Base-by-base conservation (phyloP, 2,113 vertebrate species). In the Entomyzon cyanotis region DNA sequence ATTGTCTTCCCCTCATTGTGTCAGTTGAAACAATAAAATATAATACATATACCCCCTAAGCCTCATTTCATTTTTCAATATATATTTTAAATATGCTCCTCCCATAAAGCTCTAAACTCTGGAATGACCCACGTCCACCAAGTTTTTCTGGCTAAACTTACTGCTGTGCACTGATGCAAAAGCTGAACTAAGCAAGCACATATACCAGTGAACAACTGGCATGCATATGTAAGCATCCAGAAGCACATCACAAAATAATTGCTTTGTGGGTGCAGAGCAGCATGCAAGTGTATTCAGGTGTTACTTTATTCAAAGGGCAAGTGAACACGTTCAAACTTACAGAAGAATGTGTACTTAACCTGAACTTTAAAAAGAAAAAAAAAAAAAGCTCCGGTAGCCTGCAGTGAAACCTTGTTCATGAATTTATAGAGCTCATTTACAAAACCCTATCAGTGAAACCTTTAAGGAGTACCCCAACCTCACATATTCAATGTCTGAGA, bases 221-320 rank as follows among this genome's bases (percentile, higher is more conserved):
- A 90, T 71, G 69, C 39, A 42, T 65, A 79, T 4, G 12, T 71
- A 93, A 91, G 67, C 44, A 77, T 23, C 37, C 71, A 86, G 55
- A 75, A 89, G 81, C 35, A 80, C 58, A 83, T 60, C 75, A 83
- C 50, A 84, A 56, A 73, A 73, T 10, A 41, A 92, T 27, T 70
- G 46, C 30, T 59, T 63, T 77, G 75, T 63, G 79, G 41, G 49
- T 71, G 41, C 67, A 93, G 42, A 80, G 28, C 42, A 90, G 67
- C 75, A 74, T 18, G 47, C 31, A 83, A 70, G 55, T 35, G 35
- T 83, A 70, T 83, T 87, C 82, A 77, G 39, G 63, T 84, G 82
- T 74, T 87, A 90, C 75, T 79, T 82, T 77, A 94, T 42, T 87
- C 68, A 91, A 74, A 95, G 55, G 79, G 67, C 33, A 80, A 88